Evolutionary conservation across 2,113 vertebrate species (phyloP), one percentile per base, ranked within the genome.

Genomic region (Ibidorhyncha struthersii): DNA sequence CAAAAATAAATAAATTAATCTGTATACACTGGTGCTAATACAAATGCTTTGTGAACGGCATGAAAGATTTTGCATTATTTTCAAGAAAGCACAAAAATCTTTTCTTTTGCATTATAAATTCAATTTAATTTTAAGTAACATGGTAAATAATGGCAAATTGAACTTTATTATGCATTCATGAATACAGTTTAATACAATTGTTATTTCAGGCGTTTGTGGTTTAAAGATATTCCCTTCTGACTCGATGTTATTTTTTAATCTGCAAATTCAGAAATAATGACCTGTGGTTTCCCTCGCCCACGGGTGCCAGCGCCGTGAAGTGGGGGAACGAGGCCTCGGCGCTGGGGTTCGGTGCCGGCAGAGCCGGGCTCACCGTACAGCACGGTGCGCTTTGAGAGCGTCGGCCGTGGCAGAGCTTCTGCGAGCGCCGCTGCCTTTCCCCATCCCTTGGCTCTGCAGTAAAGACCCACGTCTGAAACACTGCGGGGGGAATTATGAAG

Each of bases 121-220:
- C 76, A 32, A 93, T 96, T 97, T 98, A 88, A 96, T 95, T 95
- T 97, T 95, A 95, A 97, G 89, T 93, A 97, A 97, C 89, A 56
- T 87, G 96, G 96, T 94, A 97, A 98, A 98, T 97, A 98, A 95
- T 77, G 81, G 97, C 96, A 97, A 98, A 98, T 94, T 97, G 97
- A 97, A 97, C 95, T 98, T 97, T 96, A 97, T 97, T 98, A 97
- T 88, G 87, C 93, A 97, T 97, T 98, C 96, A 97, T 96, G 96
- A 97, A 96, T 93, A 91, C 96, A 88, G 73, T 87, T 96, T 97
- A 95, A 96, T 90, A 96, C 96, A 96, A 96, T 97, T 97, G 97
- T 96, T 97, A 95, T 97, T 97, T 91, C 97, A 98, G 97, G 74
- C n/a, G 53, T 97, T 97, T 96, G 96, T 97, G 97, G 95, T 96